phyloP scores from a whole-genome alignment of 2,113 vertebrate genomes.

The Trematomus loennbergii region DNA sequence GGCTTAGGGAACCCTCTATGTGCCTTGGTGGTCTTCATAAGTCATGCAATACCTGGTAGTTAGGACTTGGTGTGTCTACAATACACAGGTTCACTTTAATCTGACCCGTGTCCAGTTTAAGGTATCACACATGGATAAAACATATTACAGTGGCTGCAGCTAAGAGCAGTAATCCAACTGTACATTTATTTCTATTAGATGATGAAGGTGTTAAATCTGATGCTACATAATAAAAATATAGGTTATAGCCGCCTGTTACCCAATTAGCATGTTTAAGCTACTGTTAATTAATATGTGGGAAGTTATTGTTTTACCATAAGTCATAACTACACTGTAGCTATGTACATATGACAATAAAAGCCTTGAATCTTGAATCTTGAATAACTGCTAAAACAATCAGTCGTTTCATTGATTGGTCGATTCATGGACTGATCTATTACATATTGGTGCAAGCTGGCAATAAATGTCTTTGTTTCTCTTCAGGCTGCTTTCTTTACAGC shows the following conservation, averaged over 20 bases:
- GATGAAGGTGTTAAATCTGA: background rate
- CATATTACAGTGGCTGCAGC: background rate
- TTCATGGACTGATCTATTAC: background rate
- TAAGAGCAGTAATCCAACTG: background rate
- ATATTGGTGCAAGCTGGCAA: too few relatives aligned
- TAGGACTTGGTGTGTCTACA: too few relatives aligned
- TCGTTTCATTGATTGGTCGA: background rate
- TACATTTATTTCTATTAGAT: background rate
- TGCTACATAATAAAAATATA: background rate
- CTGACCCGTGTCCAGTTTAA: background rate
- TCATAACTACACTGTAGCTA: too few relatives aligned
- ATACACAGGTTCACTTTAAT: background rate
- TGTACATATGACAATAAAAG: too few relatives aligned
- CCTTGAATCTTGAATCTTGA: too few relatives aligned
- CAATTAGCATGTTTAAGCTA: background rate
- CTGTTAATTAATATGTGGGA: background rate
- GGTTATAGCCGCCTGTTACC: background rate
- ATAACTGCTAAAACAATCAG: background rate
- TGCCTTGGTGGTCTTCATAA: too few relatives aligned
- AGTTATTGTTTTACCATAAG: background rate
- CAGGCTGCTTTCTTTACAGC: slow-evolving; percentile 73
- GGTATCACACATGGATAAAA: background rate
- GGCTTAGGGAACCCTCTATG: too few relatives aligned
- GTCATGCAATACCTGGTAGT: too few relatives aligned
- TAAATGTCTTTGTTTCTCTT: background rate